phyloP scores from a whole-genome alignment of 92 coral and sea anemone genomes.

The Pocillopora meandrina region DNA sequence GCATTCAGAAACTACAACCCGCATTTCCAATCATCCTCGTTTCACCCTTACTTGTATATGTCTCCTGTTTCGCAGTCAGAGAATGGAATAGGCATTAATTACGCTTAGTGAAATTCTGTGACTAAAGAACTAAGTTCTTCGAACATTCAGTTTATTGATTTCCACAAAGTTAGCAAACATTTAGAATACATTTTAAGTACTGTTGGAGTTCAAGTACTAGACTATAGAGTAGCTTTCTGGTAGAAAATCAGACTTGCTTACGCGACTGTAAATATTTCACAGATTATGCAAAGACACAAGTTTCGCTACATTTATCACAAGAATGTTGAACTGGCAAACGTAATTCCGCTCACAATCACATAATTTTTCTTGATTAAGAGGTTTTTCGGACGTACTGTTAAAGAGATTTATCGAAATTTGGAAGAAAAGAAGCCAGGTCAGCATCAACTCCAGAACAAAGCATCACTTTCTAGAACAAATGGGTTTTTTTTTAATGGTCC shows the following conservation, averaged over 20 bases:
- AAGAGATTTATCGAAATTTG: background rate
- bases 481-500: background rate
- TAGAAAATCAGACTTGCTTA: background rate
- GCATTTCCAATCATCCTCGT: slow-evolving; percentile 56
- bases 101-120: background rate
- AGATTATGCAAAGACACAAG: too few relatives aligned
- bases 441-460: background rate
- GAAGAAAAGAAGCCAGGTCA: background rate
- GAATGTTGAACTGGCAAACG: too few relatives aligned
- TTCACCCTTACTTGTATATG: slow-evolving; percentile 77
- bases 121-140: background rate
- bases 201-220: background rate
- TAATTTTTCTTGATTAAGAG: background rate
- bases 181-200: background rate
- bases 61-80: slow-evolving; percentile 50
- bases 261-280: too few relatives aligned
- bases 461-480: background rate
- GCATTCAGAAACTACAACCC: slow-evolving; percentile 75
- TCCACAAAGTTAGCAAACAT: background rate
- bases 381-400: background rate
- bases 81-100: slow-evolving; percentile 30
- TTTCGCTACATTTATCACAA: too few relatives aligned
- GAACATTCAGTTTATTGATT: slow-evolving; percentile 6
- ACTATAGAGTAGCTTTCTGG: background rate
- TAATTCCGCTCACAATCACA: too few relatives aligned